These are phyloP conservation scores for Myotis davidii DNA, from an alignment of 2,113 vertebrate species.

Conservation along the genomic window DNA sequence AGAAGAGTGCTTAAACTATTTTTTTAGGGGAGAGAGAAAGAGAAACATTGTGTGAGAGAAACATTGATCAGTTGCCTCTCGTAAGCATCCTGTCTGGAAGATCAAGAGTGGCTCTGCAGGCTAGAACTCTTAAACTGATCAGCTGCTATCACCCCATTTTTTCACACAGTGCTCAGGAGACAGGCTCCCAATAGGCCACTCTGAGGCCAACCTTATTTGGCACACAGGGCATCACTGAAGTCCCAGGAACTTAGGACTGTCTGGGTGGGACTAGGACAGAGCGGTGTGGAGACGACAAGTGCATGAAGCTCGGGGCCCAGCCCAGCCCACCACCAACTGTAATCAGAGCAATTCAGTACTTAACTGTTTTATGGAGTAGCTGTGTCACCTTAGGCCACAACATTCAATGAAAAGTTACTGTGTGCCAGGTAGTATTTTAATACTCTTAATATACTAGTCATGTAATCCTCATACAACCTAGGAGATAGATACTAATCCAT, in stretches of 20 bases:
- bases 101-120: not conserved
- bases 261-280: not conserved
- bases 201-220: not conserved
- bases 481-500: not conserved
- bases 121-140: not conserved
- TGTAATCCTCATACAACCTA: not conserved
- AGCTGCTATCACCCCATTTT: not conserved
- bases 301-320: not conserved
- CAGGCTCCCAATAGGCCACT: not conserved
- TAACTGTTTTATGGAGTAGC: not conserved
- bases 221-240: not conserved
- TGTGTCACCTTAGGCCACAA: not conserved
- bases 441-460: not conserved
- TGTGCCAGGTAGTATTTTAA: not conserved
- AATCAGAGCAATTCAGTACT: not conserved
- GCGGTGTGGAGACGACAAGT: not conserved
- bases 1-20: slow-evolving; percentile 20
- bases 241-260: not conserved
- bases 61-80: not conserved
- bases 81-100: not conserved
- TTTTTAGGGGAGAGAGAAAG: not conserved
- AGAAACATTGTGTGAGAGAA: not conserved
- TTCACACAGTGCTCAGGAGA: not conserved
- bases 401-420: not conserved
- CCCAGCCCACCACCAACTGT: not conserved